Percentiles rank a stretch among this genome's conserved stretches.
Evolutionary conservation across 1,140 invertebrate genomes (phyloP).

Genomic region (Limonius californicus): DNA sequence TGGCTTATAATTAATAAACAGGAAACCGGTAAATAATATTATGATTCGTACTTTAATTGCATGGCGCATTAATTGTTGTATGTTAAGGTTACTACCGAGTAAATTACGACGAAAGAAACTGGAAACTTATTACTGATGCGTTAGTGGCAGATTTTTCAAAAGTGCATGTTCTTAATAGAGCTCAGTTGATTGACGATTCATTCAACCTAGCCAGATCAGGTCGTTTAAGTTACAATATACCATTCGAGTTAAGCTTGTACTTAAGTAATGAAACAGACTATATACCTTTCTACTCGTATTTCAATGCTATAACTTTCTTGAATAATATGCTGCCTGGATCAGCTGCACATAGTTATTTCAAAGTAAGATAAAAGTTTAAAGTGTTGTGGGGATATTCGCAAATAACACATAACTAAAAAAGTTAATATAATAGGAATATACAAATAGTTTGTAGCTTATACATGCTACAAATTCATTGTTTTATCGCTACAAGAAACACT

Average conservation of each 20-base stretch:
- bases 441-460: no score
- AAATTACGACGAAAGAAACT: constrained; percentile 50
- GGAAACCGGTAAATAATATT: constrained; percentile 12
- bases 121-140: neutral
- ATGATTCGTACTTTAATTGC: neutral
- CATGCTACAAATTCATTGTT: no score
- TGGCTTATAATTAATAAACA: constrained; percentile 14
- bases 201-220: constrained; percentile 62
- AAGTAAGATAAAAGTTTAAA: constrained; percentile 3
- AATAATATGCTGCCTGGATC: constrained; percentile 4
- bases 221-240: constrained; percentile 47
- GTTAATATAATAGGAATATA: neutral
- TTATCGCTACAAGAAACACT: no score
- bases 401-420: neutral
- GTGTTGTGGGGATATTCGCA: neutral
- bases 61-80: no score
- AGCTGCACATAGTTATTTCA: neutral
- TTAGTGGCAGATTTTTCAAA: neutral
- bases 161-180: constrained; percentile 63
- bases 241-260: constrained; percentile 53
- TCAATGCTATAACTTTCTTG: constrained; percentile 10
- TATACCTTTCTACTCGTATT: constrained; percentile 18
- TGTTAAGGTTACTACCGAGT: constrained; percentile 52
- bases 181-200: constrained; percentile 73
- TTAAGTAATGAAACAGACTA: constrained; percentile 50